phyloP scores from a whole-genome alignment of 2,888 invertebrate species.

The Cryptus armator region DNA sequence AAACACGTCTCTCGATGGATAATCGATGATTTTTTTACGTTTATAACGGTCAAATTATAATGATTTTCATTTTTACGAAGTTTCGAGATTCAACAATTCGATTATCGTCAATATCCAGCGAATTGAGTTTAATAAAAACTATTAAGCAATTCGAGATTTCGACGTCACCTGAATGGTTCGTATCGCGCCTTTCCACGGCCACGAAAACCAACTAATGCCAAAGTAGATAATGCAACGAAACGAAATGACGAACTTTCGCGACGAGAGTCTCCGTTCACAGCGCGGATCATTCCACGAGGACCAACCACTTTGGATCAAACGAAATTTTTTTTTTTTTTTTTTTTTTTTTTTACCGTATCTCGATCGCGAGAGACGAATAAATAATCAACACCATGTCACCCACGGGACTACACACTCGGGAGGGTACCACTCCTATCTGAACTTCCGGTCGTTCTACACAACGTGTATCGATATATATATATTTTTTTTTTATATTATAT shows the following conservation, averaged over 20 bases:
- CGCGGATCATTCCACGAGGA: slow-evolving; percentile 44
- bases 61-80: no score
- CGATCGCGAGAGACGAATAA: background rate
- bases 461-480: no score
- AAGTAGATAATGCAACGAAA: background rate
- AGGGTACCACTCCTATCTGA: background rate
- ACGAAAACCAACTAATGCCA: slow-evolving; percentile 30
- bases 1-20: no score
- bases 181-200: slow-evolving; percentile 10
- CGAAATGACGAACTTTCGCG: slow-evolving; percentile 26
- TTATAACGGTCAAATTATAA: no score
- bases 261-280: background rate
- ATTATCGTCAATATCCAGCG: no score
- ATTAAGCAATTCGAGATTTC: no score
- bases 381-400: background rate
- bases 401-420: background rate
- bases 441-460: background rate
- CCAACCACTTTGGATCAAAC: background rate
- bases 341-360: background rate
- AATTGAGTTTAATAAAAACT: no score
- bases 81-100: no score
- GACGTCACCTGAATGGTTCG: slow-evolving; percentile 28
- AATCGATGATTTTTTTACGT: no score
- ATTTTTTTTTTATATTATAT: background rate
- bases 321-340: background rate